These are phyloP conservation scores for Siniperca chuatsi DNA, from an alignment of 2,113 vertebrate species.

Conservation along the genomic window DNA sequence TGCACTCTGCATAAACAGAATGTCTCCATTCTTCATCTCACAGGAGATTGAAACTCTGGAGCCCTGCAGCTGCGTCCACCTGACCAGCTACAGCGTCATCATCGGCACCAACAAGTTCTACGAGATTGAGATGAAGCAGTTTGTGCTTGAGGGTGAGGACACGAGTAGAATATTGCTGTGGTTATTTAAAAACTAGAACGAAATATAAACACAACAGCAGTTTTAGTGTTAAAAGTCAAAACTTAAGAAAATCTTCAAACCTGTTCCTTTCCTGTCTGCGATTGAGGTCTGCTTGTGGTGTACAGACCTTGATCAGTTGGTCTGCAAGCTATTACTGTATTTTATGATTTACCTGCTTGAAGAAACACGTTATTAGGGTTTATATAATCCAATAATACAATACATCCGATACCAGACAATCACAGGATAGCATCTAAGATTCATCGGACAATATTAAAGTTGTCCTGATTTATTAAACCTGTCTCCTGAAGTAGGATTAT, in stretches of 20 bases:
- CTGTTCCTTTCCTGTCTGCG: neutral
- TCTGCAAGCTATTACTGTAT: neutral
- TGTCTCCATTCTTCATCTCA: neutral
- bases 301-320: neutral
- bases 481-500: no score
- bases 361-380: neutral
- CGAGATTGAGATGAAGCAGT: slow-evolving; percentile 99
- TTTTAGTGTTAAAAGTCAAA: neutral
- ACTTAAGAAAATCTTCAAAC: neutral
- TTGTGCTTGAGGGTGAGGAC: slow-evolving; percentile 92
- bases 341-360: neutral
- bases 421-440: neutral
- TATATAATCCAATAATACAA: neutral
- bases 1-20: neutral
- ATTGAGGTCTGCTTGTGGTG: no score
- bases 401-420: neutral
- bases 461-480: neutral
- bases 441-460: neutral
- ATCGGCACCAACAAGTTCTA: slow-evolving; percentile 99
- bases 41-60: slow-evolving; percentile 99
- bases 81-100: slow-evolving; percentile 98
- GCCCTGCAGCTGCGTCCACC: slow-evolving; percentile 98
- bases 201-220: neutral
- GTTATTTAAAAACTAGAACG: neutral
- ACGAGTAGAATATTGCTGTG: neutral